Percentiles rank a stretch among this genome's conserved stretches.
Evolutionary conservation across 2,888 invertebrate species (phyloP).

Genomic region (Dynastes maya): DNA sequence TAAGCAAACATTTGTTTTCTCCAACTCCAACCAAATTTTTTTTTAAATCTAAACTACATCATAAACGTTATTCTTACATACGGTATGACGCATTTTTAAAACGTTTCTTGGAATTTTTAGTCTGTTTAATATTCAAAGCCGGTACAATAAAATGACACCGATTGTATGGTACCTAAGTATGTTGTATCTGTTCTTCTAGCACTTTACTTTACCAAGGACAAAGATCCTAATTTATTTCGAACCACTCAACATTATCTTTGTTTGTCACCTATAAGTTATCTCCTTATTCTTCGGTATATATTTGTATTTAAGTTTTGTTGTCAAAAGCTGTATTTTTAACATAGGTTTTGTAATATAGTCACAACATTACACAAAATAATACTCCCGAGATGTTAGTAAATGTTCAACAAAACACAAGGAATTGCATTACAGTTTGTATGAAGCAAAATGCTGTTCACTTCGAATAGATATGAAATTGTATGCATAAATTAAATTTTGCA

Average conservation of each 20-base stretch:
- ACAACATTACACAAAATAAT: too few species aligned
- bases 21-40: neutral
- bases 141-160: constrained; percentile 27
- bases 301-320: too few species aligned
- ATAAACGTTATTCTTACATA: constrained; percentile 5
- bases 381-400: too few species aligned
- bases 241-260: constrained; percentile 4
- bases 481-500: too few species aligned
- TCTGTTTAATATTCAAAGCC: constrained; percentile 34
- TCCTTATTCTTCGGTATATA: too few species aligned
- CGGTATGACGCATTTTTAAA: constrained; percentile 35
- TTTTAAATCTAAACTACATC: constrained; percentile 14
- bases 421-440: too few species aligned
- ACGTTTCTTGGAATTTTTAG: constrained; percentile 38
- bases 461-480: too few species aligned
- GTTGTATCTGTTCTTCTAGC: neutral
- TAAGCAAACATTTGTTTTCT: too few species aligned
- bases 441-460: too few species aligned
- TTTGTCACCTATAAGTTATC: neutral
- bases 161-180: constrained; percentile 19
- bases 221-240: constrained; percentile 22
- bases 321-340: too few species aligned
- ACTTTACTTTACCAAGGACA: constrained; percentile 17
- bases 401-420: too few species aligned
- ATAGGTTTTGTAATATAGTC: too few species aligned